Percentiles rank a stretch among this genome's conserved stretches.
These are phyloP conservation scores for Phallusia fumigata DNA, from an alignment of 23 tunicate genomes.

Conservation along the genomic window DNA sequence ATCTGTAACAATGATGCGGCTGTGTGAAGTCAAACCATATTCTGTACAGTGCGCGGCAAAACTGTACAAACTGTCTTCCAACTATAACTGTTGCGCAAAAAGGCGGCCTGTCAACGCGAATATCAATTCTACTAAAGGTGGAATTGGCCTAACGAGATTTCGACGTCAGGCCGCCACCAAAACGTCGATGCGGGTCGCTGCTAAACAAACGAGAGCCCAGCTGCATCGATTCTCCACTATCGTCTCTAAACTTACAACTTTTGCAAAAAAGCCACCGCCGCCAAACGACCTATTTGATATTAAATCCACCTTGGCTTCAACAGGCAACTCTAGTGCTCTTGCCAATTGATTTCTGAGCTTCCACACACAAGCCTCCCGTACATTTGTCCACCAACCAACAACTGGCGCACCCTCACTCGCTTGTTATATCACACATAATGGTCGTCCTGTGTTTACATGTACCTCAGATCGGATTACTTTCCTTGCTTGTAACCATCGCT, in stretches of 20 bases:
- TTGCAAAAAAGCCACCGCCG: background rate
- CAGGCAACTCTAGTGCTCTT: background rate
- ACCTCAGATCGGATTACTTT: background rate
- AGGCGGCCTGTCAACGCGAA: background rate
- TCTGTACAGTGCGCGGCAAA: no score
- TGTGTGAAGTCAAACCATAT: no score
- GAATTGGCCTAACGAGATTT: constrained; percentile 8
- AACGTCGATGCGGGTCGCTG: background rate
- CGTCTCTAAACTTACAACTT: background rate
- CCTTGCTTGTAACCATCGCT: background rate
- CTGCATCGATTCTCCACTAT: no score
- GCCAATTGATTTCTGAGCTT: background rate
- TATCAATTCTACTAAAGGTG: background rate
- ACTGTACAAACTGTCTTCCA: no score
- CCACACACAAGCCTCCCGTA: background rate
- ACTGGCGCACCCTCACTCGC: background rate
- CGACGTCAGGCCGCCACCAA: background rate
- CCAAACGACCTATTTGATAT: no score
- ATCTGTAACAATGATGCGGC: no score
- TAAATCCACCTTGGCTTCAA: no score
- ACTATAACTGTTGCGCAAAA: no score
- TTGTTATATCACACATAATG: background rate
- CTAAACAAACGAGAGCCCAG: no score
- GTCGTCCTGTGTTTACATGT: constrained; percentile 9
- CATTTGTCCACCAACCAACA: background rate